Base-by-base conservation (phyloP, 1,140 invertebrate species). In the Heliothis virescens region DNA sequence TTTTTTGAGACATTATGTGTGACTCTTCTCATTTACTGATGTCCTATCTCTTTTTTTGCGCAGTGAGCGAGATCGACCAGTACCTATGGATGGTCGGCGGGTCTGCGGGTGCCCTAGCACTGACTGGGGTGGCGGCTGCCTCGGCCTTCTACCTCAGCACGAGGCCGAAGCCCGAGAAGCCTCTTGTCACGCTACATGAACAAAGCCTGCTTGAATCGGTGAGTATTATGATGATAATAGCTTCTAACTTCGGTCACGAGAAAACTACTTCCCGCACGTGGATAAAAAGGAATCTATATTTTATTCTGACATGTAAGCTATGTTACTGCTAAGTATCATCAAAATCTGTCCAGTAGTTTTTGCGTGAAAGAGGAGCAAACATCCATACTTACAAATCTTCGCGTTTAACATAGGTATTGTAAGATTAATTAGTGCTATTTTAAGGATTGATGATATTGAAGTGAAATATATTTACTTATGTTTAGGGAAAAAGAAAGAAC, bases 71-170 rank as follows among this genome's bases (percentile, higher is more conserved):
- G 88, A 96, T 97, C 89, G 97, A 97, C 89, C 96, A 97, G 85
- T 97, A 97, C 93, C 94, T 97, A 87, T 96, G 96, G 87, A 97
- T 97, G 94, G 95, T 97, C 69, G 97, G 97, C 11, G 97, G 97
- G 2, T 96, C 97, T 7, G 96, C 96, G 34, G 97, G 97, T 41
- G 97, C 96, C 34, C 89, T 97, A 80, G 96, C 97, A 71, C 95
- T 97, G 67, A 97, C 97, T 12, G 97, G 97, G 67, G 96, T 97
- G 55, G 97, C 97, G 13, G 96, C 96, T 7, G 96, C 96, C n/a
- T 95, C 96, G 3, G 96, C 96, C 48, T 97, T 96, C 91, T 97
- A 97, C 91, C 96, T 97, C 85, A 96, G 96, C 83, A 97, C 96
- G 59, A 95, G 97, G 86, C 97, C 97, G 62, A 95, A 95, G 78